A percentile compares a stretch with the other conserved stretches of the same genome.
Conservation (phyloP, 2,797 vertebrate genomes). For the Brotula barbata region DNA sequence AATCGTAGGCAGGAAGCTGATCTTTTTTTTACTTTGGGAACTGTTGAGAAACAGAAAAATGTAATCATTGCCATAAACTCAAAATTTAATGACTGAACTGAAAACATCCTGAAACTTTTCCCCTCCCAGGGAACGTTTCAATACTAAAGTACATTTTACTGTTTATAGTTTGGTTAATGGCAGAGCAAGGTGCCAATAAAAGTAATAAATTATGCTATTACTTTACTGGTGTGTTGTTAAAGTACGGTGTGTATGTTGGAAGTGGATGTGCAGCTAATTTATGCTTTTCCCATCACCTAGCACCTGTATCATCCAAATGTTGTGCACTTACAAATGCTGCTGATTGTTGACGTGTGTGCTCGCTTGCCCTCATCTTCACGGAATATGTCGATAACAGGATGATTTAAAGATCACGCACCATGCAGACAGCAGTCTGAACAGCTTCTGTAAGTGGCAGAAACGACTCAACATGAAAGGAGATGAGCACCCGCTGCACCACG, state of each 20-base stretch:
- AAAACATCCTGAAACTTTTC: too few relatives aligned
- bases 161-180: neutral
- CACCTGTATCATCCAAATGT: neutral
- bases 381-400: constrained; percentile 74
- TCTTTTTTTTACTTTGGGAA: too few relatives aligned
- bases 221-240: too few relatives aligned
- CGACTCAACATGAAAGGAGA: constrained; percentile 91
- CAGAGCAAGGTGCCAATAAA: neutral
- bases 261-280: neutral
- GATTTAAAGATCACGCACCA: constrained; percentile 95
- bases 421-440: constrained; percentile 91
- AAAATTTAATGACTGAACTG: too few relatives aligned
- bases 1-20: too few relatives aligned
- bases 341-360: neutral
- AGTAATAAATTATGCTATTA: neutral
- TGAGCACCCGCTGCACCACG: constrained; percentile 88
- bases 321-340: neutral
- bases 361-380: neutral
- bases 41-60: too few relatives aligned
- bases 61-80: too few relatives aligned
- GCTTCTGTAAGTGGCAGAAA: constrained; percentile 99
- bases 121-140: too few relatives aligned
- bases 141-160: neutral
- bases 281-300: neutral
- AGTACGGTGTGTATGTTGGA: too few relatives aligned